These are phyloP conservation scores for Styela plicata DNA, from an alignment of 23 tunicate genomes.

Conservation along the genomic window DNA sequence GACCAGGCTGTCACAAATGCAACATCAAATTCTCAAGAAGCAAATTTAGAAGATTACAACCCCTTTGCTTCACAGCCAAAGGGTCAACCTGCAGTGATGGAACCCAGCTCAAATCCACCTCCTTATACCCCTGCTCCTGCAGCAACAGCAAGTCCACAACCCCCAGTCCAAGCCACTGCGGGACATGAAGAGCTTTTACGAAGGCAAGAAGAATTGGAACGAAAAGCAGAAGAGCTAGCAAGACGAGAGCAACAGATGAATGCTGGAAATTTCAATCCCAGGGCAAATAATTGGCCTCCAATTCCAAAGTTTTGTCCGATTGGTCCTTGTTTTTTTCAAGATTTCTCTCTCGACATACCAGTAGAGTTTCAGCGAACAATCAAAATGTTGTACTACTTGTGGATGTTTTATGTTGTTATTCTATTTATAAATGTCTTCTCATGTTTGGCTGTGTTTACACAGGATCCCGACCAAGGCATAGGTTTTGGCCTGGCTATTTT, in stretches of 20 bases:
- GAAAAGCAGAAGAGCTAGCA: constrained; percentile 87
- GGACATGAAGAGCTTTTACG: constrained; percentile 92
- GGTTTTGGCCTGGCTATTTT: constrained; percentile 86
- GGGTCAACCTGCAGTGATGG: constrained; percentile 69
- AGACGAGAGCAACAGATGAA: constrained; percentile 65
- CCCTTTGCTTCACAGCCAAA: constrained; percentile 66
- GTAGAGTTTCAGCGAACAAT: constrained; percentile 70
- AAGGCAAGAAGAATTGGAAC: constrained; percentile 92
- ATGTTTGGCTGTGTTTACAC: constrained; percentile 46
- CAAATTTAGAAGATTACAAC: constrained; percentile 80
- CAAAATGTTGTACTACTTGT: constrained; percentile 76
- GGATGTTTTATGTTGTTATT: constrained; percentile 73
- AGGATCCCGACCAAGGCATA: constrained; percentile 37
- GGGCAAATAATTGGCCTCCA: constrained; percentile 95
- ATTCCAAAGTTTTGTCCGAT: constrained; percentile 87
- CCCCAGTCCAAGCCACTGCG: constrained; percentile 39
- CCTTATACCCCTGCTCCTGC: constrained; percentile 61
- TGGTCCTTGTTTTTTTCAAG: constrained; percentile 97
- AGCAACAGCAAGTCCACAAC: constrained; percentile 43
- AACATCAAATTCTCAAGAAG: constrained; percentile 37
- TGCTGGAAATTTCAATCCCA: constrained; percentile 36
- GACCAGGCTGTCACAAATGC: constrained; percentile 77
- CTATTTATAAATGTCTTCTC: constrained; percentile 69
- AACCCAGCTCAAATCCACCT: constrained; percentile 67
- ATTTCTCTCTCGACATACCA: constrained; percentile 89